phyloP scores from a whole-genome alignment of 2,797 vertebrate species.

The Macropus fuliginosus region DNA sequence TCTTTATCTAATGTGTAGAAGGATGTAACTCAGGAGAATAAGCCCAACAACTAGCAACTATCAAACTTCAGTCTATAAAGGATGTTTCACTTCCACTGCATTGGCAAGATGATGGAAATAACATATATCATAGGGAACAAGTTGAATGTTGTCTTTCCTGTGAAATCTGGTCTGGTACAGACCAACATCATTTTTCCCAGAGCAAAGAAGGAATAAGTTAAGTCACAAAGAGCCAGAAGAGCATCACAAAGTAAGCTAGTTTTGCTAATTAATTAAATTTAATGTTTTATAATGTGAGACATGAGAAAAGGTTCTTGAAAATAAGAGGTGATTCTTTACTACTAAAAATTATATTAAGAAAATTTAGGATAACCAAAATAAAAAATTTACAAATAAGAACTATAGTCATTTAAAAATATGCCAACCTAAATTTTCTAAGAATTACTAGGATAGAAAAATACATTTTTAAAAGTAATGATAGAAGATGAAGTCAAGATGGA shows the following conservation, averaged over 20 bases:
- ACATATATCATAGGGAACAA: background rate
- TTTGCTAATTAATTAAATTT: slow-evolving; percentile 17
- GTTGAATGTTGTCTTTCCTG: slow-evolving; percentile 38
- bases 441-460: too few species aligned
- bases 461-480: too few species aligned
- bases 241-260: slow-evolving; percentile 14
- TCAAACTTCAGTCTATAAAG: slow-evolving; percentile 37
- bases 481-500: too few species aligned
- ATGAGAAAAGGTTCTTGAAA: slow-evolving; percentile 2
- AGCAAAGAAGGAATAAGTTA: slow-evolving; percentile 2
- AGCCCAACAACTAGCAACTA: background rate
- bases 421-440: too few species aligned
- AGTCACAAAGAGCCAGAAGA: slow-evolving; percentile 12
- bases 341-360: slow-evolving; percentile 31
- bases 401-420: too few species aligned
- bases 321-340: background rate
- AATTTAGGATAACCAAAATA: background rate
- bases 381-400: too few species aligned
- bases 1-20: slow-evolving; percentile 44
- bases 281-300: background rate
- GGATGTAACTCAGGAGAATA: slow-evolving; percentile 25
- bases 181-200: background rate
- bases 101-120: background rate
- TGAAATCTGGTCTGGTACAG: background rate
- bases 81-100: background rate